Conservation (phyloP, 2,888 invertebrate species). For the Latheticus oryzae region DNA sequence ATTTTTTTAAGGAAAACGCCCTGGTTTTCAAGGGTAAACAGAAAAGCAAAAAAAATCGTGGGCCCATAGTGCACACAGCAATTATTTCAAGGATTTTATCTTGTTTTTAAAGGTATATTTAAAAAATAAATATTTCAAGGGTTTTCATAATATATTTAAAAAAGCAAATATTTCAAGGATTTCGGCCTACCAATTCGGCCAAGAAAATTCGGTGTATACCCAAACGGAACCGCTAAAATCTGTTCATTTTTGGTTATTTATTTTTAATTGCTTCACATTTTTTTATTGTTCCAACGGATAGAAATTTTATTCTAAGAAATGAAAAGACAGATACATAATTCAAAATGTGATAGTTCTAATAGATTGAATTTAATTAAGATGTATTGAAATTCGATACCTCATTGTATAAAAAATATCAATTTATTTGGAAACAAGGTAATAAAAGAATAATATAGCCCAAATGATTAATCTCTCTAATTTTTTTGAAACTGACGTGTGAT, state of each 20-base stretch:
- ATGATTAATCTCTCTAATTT: slow-evolving; percentile 26
- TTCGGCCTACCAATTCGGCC: slow-evolving; percentile 5
- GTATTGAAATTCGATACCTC: slow-evolving; percentile 18
- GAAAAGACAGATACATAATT: slow-evolving; percentile 13
- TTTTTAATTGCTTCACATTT: slow-evolving; percentile 16
- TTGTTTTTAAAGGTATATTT: slow-evolving; percentile 25
- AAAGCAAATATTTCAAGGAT: slow-evolving; percentile 1
- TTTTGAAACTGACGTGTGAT: slow-evolving; percentile 23
- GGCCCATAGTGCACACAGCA: too few relatives aligned
- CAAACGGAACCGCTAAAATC: slow-evolving; percentile 16
- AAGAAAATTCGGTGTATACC: slow-evolving; percentile 10
- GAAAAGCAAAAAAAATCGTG: slow-evolving; percentile 15
- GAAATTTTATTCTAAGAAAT: slow-evolving; percentile 18
- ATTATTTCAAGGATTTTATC: slow-evolving; percentile 20
- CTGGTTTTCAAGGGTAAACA: slow-evolving; percentile 11
- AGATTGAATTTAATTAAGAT: slow-evolving; percentile 20
- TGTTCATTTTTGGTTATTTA: slow-evolving; percentile 20
- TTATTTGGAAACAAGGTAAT: slow-evolving; percentile 27
- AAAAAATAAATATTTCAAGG: slow-evolving; percentile 2
- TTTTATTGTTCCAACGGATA: slow-evolving; percentile 17
- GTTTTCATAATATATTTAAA: too few relatives aligned
- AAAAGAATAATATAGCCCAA: slow-evolving; percentile 19
- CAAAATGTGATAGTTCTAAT: slow-evolving; percentile 17
- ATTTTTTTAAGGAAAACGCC: slow-evolving; percentile 7
- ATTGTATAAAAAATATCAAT: slow-evolving; percentile 22